Evolutionary conservation across 2,113 vertebrate species (phyloP).

Genomic region (Microtus richardsoni): DNA sequence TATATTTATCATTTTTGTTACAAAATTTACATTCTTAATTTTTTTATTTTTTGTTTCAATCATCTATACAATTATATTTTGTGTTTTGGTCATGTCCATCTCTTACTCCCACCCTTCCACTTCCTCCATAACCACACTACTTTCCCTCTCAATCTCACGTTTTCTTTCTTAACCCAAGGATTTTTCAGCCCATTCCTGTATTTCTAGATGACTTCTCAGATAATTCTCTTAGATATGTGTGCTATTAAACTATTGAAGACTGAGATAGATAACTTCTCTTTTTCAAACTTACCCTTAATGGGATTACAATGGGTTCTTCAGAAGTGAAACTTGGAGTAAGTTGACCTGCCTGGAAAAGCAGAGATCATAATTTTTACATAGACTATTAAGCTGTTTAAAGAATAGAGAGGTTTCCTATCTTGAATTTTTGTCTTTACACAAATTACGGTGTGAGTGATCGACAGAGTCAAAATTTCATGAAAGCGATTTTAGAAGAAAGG

Average conservation of each 20-base stretch:
- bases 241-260: not conserved
- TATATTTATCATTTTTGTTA: not conserved
- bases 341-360: not conserved
- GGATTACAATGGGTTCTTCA: not conserved
- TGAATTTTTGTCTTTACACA: not conserved
- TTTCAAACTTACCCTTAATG: not conserved
- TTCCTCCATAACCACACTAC: no score
- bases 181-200: not conserved
- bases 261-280: not conserved
- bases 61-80: not conserved
- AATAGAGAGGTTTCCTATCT: not conserved
- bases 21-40: not conserved
- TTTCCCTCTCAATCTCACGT: not conserved
- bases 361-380: not conserved
- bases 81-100: no score
- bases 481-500: not conserved
- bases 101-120: rapidly evolving
- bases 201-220: not conserved
- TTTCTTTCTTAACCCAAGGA: not conserved
- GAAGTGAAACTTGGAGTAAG: not conserved
- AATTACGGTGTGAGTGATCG: not conserved
- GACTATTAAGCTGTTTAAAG: not conserved
- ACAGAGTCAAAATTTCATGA: not conserved
- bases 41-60: not conserved
- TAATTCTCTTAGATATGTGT: not conserved